Conservation (phyloP, 2,797 vertebrate genomes). For the Amblyopsis hoosieri region DNA sequence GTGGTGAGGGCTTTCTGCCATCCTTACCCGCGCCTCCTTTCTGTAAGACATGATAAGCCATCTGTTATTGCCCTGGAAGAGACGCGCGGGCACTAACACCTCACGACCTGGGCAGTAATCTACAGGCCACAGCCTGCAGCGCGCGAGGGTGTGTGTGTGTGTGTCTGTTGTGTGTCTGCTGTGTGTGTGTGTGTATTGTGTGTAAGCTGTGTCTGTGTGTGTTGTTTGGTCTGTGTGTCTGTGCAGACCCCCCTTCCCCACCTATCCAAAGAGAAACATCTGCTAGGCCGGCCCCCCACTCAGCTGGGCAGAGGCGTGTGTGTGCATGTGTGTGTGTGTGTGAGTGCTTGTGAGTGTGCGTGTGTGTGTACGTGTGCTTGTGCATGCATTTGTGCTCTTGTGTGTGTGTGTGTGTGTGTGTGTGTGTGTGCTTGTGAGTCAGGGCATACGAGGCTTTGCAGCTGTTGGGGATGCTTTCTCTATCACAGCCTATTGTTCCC, state of each 20-base stretch:
- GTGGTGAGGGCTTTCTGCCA: conserved; percentile 22
- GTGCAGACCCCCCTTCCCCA: not conserved
- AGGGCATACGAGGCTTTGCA: conserved; percentile 52
- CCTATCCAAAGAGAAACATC: conserved; percentile 62
- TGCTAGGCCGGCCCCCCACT: conserved; percentile 68
- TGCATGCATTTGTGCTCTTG: not conserved
- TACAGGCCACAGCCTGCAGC: conserved; percentile 86
- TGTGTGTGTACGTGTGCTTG: conserved; percentile 7
- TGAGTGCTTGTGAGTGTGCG: conserved; percentile 1
- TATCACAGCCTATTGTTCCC: conserved; percentile 60
- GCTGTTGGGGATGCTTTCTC: conserved; percentile 72
- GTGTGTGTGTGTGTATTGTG: conserved; percentile 16
- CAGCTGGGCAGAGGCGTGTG: conserved; percentile 36
- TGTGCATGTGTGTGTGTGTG: conserved; percentile 5
- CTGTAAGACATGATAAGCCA: conserved; percentile 71
- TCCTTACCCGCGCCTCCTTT: conserved; percentile 12
- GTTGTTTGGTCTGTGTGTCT: conserved; percentile 22
- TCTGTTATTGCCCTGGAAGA: conserved; percentile 66
- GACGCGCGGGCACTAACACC: conserved; percentile 55
- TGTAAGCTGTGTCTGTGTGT: conserved; percentile 31
- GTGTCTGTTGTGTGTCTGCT: conserved; percentile 37
- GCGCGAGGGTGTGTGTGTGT: conserved; percentile 49
- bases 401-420: conserved; percentile 18
- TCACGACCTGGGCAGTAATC: conserved; percentile 76
- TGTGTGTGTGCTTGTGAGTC: conserved; percentile 22